phyloP scores from a whole-genome alignment of 2,888 invertebrate species.

The Phanerotoma sp. region DNA sequence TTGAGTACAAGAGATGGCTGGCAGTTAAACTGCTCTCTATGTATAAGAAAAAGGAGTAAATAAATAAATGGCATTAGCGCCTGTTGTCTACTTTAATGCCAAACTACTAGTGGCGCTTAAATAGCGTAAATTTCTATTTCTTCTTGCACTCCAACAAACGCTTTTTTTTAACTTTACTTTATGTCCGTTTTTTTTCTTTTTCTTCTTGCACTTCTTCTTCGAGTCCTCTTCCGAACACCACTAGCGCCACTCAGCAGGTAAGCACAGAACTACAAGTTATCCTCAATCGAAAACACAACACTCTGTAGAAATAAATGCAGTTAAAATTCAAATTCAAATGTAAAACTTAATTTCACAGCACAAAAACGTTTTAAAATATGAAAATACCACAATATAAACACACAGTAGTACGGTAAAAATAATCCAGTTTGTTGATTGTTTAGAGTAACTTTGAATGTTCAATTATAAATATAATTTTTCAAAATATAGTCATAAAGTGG shows the following conservation, averaged over 20 bases:
- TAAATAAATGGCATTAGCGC: too few species aligned
- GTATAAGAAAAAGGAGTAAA: too few species aligned
- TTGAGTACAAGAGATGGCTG: too few species aligned
- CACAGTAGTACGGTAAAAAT: neutral
- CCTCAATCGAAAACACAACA: conserved; percentile 7
- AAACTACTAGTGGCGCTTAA: conserved; percentile 41
- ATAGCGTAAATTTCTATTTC: conserved; percentile 20
- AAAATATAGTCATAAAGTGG: neutral
- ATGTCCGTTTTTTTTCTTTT: conserved; percentile 1
- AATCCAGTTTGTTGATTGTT: neutral
- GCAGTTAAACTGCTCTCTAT: too few species aligned
- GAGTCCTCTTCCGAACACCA: neutral
- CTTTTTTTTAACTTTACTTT: neutral
- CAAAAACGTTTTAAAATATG: neutral
- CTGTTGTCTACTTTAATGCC: conserved; percentile 34
- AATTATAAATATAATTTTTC: neutral
- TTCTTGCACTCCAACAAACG: neutral
- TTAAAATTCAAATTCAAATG: neutral
- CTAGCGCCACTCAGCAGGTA: conserved; percentile 8
- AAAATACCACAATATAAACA: neutral
- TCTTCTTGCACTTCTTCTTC: neutral
- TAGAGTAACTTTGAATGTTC: too few species aligned
- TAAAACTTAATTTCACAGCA: neutral
- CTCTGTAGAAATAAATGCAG: neutral
- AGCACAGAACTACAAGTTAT: conserved; percentile 1